Conservation (phyloP, 2,888 invertebrate genomes). For the Lasioglossum vierecki region DNA sequence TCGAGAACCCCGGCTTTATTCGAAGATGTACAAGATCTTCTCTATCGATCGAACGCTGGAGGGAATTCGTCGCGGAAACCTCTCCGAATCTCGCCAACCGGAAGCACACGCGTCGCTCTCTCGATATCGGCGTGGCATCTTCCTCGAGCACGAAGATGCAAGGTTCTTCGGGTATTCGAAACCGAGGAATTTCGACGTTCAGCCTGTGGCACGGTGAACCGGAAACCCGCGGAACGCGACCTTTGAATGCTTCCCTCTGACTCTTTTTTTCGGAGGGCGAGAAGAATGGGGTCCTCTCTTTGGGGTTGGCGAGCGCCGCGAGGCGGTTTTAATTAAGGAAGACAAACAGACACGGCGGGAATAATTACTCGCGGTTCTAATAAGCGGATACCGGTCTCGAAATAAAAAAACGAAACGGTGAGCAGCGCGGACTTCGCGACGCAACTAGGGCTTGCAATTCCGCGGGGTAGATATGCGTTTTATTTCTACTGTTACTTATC, state of each 20-base stretch:
- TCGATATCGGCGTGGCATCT: background rate
- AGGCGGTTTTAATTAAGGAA: slow-evolving; percentile 26
- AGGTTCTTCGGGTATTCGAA: background rate
- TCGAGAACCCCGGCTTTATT: background rate
- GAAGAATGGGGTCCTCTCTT: background rate
- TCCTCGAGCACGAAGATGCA: background rate
- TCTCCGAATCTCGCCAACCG: background rate
- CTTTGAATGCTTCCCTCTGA: slow-evolving; percentile 1
- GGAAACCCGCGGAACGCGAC: background rate
- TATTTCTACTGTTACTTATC: too few species aligned
- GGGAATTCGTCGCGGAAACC: background rate
- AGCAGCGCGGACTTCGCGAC: background rate
- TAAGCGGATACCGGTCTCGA: slow-evolving; percentile 3
- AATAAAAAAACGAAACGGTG: slow-evolving; percentile 6
- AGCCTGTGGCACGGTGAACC: background rate
- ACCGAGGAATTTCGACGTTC: slow-evolving; percentile 11
- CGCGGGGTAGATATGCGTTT: too few species aligned
- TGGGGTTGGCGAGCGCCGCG: background rate
- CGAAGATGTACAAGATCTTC: background rate
- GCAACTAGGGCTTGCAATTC: too few species aligned
- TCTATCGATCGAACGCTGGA: background rate
- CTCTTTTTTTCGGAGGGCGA: background rate
- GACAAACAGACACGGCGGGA: slow-evolving; percentile 9
- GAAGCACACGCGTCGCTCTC: background rate
- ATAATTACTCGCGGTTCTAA: slow-evolving; percentile 21